These are phyloP conservation scores for Thryonomys swinderianus DNA, from an alignment of 2,113 vertebrate genomes.

Conservation along the genomic window DNA sequence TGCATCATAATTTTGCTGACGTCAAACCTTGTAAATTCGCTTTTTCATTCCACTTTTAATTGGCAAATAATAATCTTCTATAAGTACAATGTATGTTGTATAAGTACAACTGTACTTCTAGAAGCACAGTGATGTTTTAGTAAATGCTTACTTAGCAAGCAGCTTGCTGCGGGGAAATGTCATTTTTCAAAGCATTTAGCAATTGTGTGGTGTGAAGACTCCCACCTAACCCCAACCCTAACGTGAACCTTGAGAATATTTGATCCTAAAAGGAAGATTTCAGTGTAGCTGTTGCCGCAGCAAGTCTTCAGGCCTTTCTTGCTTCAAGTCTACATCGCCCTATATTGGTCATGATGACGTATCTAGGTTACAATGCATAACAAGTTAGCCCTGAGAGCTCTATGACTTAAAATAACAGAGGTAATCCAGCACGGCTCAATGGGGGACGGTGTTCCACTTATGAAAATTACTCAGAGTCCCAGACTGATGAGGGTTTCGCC, in stretches of 20 bases:
- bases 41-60: neutral
- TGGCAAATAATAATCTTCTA: neutral
- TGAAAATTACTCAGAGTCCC: neutral
- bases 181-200: neutral
- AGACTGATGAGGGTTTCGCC: neutral
- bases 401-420: neutral
- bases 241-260: too few species aligned
- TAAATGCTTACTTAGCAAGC: neutral
- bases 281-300: neutral
- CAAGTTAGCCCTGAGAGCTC: neutral
- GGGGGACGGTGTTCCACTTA: neutral
- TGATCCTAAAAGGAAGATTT: neutral
- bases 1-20: neutral
- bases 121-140: too few species aligned
- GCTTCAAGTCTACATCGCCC: neutral
- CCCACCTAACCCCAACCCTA: too few species aligned
- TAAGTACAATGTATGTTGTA: neutral
- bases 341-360: neutral
- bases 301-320: neutral
- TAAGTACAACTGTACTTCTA: too few species aligned
- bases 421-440: neutral
- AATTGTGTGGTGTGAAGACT: neutral
- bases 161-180: neutral
- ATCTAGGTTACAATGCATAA: neutral
- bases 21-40: neutral